These are phyloP conservation scores for Pemphigus obesinymphae DNA, from an alignment of 1,140 invertebrate genomes.

Conservation along the genomic window DNA sequence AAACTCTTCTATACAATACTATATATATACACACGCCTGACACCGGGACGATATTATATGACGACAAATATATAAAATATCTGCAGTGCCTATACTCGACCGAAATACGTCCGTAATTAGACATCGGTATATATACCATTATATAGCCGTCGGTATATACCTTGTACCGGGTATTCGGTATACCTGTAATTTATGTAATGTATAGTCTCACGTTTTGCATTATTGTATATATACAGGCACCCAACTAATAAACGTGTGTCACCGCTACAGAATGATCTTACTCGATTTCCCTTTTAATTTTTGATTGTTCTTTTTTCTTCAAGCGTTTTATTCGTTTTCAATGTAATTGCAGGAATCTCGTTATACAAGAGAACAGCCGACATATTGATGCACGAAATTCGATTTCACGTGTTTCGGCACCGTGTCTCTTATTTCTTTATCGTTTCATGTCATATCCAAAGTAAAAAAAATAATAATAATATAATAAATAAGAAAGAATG, in stretches of 20 bases:
- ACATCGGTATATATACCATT: neutral
- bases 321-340: slow-evolving; percentile 29
- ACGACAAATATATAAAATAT: no score
- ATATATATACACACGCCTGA: no score
- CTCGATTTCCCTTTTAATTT: slow-evolving; percentile 41
- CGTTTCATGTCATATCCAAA: neutral
- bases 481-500: no score
- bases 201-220: neutral
- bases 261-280: neutral
- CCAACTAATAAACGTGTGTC: neutral
- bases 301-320: slow-evolving; percentile 29
- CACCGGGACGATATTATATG: no score
- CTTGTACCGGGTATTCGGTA: no score
- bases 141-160: neutral
- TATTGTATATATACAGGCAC: neutral
- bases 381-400: slow-evolving; percentile 31
- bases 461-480: neutral
- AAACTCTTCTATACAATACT: no score
- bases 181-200: neutral
- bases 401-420: slow-evolving; percentile 24
- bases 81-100: no score
- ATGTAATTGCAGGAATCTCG: slow-evolving; percentile 41
- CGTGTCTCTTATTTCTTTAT: slow-evolving; percentile 20
- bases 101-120: neutral
- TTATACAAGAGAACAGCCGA: slow-evolving; percentile 4